These are phyloP conservation scores for Coturnix japonica DNA, from an alignment of 2,113 vertebrate species.

Conservation along the genomic window DNA sequence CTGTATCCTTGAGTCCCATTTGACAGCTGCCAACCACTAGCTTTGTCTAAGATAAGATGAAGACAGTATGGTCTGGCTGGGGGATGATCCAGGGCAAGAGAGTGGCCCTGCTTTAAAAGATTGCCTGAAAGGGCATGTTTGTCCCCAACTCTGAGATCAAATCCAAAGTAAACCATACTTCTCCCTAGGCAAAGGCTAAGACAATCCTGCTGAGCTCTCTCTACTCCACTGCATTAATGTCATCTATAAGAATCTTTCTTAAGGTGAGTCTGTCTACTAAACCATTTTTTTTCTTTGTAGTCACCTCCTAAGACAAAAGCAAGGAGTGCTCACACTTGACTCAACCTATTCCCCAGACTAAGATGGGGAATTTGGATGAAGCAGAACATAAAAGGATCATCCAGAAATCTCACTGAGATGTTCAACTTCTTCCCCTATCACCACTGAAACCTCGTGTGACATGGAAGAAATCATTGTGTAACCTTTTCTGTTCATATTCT, in stretches of 20 bases:
- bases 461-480: neutral
- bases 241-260: conserved; percentile 26
- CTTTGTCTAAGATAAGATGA: conserved; percentile 33
- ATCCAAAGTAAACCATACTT: conserved; percentile 65
- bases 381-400: neutral
- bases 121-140: conserved; percentile 66
- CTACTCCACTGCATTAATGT: conserved; percentile 12
- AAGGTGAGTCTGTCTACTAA: neutral
- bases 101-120: conserved; percentile 50
- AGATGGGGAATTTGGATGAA: neutral
- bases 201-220: conserved; percentile 19
- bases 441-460: neutral
- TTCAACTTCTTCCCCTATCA: neutral
- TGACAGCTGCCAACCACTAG: neutral
- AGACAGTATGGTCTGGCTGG: neutral
- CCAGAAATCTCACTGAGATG: neutral
- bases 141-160: conserved; percentile 26
- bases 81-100: conserved; percentile 26
- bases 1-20: rapidly evolving
- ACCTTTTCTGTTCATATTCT: neutral
- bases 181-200: conserved; percentile 54
- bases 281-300: neutral
- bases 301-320: neutral
- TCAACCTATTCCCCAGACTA: neutral
- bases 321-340: neutral